Base-by-base conservation (phyloP, 2,888 invertebrate species). In the Microdon myrmicae region DNA sequence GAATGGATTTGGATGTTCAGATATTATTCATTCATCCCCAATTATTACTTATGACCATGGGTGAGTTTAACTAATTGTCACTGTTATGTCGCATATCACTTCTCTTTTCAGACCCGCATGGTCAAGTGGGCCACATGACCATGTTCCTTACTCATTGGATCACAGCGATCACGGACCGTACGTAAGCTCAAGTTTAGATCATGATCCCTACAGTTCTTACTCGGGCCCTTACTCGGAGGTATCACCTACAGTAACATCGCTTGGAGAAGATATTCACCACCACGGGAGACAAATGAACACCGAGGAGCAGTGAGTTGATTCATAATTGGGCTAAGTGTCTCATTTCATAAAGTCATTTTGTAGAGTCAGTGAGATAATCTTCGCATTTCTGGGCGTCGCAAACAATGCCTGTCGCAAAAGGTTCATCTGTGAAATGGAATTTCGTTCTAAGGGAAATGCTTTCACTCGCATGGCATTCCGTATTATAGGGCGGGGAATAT, bases 341-440 rank as follows among this genome's bases (percentile, higher is more conserved):
- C 31, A 9, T 35, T 25, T 6, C 4, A 0, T 9, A 1, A 3
- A 8, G 8, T 4, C n/a, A 9, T 25, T 17, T 12, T 10, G 3
- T 35, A 79, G 79, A 68, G 75, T 79, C 44, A 75, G 76, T 9
- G 77, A 80, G 8, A 73, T 80, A 8, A 71, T 79, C 70, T 79
- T 80, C 20, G 69, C 68, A 14, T 80, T 80, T 49, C 67, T 80
- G 69, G 79, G 79, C 0, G 70, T 79, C 19, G 75, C 74, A 43
- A 73, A 78, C 2, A 71, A 72, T 5, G 76, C 77, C 4, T 83
- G 83, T 51, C 81, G 80, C 60, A 80, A 77, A 56, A 80, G 82
- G 53, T 83, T 83, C 68, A 76, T 83, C 5, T 83, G 83, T 56
- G 82, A 83, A 74, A 79, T 81, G 70, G 81, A 83, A 66, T 81